Conservation (phyloP, 2,888 invertebrate genomes). For the Cryptus armator region DNA sequence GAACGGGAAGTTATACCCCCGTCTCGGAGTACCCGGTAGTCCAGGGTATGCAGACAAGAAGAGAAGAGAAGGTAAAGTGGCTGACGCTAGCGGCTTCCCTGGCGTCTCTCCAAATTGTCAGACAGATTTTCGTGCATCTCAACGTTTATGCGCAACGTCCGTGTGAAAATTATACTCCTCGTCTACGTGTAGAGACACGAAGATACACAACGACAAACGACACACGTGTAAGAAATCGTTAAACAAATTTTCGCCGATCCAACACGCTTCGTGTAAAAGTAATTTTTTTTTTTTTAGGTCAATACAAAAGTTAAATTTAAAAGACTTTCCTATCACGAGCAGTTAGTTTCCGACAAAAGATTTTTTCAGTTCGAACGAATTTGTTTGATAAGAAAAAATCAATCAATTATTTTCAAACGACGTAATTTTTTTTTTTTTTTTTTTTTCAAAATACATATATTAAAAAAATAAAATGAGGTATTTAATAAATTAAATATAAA, state of each 20-base stretch:
- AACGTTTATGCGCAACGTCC: conserved; percentile 2
- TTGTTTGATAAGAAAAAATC: too few species aligned
- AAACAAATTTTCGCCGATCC: conserved; percentile 16
- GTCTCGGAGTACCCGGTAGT: neutral
- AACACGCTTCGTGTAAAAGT: too few species aligned
- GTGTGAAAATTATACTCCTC: conserved; percentile 30
- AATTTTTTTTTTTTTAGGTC: too few species aligned
- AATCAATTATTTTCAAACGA: too few species aligned
- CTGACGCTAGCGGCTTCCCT: conserved; percentile 38
- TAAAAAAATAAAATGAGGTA: too few species aligned
- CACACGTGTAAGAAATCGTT: conserved; percentile 17
- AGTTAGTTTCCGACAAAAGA: too few species aligned
- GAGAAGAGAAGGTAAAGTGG: conserved; percentile 47
- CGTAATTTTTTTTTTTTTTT: too few species aligned
- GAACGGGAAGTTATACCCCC: conserved; percentile 5
- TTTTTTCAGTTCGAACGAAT: too few species aligned
- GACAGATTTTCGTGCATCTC: conserved; percentile 52
- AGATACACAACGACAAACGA: neutral
- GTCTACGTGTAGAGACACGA: neutral
- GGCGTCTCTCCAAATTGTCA: conserved; percentile 54
- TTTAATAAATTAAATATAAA: too few species aligned
- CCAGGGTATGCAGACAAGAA: neutral
- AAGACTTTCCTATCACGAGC: too few species aligned
- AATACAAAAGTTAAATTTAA: too few species aligned
- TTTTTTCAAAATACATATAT: too few species aligned